A percentile compares a stretch with the other conserved stretches of the same genome.
Conservation (phyloP, 2,113 vertebrate species). For the Stegastes partitus region DNA sequence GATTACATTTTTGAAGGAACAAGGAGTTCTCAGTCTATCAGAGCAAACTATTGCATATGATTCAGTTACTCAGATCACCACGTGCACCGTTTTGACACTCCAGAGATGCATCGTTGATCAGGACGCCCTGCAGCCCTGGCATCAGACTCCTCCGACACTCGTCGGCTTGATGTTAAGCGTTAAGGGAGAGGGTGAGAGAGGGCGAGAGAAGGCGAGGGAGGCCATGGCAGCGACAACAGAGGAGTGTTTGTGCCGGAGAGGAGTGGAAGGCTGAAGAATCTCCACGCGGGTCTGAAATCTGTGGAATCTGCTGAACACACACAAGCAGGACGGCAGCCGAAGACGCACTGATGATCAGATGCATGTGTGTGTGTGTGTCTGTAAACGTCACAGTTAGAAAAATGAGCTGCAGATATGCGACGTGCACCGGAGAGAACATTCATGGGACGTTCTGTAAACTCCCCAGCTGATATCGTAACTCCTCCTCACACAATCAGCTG, state of each 20-base stretch:
- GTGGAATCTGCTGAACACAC: conserved; percentile 80
- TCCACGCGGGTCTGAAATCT: conserved; percentile 69
- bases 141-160: not conserved
- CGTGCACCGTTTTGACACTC: not conserved
- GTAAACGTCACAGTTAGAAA: not conserved
- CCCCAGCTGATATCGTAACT: not conserved
- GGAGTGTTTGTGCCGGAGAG: conserved; percentile 59
- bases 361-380: not conserved
- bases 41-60: not conserved
- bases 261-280: conserved; percentile 66
- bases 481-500: not conserved
- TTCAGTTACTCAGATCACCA: not conserved
- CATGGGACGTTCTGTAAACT: not conserved
- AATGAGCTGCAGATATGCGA: not conserved
- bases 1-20: not conserved
- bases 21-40: not conserved
- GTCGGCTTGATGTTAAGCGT: not conserved
- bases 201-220: conserved; percentile 12
- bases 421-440: not conserved
- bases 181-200: conserved; percentile 8
- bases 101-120: not conserved
- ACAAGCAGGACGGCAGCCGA: conserved; percentile 42
- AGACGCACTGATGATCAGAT: conserved; percentile 25
- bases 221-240: conserved; percentile 66
- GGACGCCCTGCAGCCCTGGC: not conserved